Base-by-base conservation (phyloP, 2,797 vertebrate species). In the Glyptemys insculpta region DNA sequence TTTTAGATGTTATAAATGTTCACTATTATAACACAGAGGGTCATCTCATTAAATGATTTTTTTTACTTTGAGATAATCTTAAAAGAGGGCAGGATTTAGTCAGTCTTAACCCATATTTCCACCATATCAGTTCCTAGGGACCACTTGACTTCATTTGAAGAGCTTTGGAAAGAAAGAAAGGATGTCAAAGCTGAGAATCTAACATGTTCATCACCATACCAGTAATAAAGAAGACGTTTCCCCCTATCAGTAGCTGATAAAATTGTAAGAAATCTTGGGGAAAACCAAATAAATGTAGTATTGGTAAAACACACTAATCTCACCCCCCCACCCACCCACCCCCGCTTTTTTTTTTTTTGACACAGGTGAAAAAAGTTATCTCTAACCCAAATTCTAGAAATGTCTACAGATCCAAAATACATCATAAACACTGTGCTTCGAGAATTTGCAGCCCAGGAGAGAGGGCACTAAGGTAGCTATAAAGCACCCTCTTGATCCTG, bases 81-180 rank as follows among this genome's bases (percentile, higher is more conserved):
- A 62, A 57, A 57, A 57, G 5, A 57, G 14, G 31, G 31, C 59
- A 34, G 6, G 5, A 72, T 92, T 86, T n/a, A 50, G 80, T 6
- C 21, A 50, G 16, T 62, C 52, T 87, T 93, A 72, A 41, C 15
- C 25, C 79, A 31, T 8, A 31, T 44, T 56, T 53, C 34, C 11
- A 27, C 16, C 76, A 57, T 6, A 89, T 1, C 34, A 50, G 68
- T 85, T 78, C 8, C 29, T 62, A 34, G 78, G 44, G 76, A 87
- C 59, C 5, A 81, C 47, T 23, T 83, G 7, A 62, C 86, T 83
- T 79, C 0, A 62, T 62, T 62, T 62, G 56, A 57, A 57, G 54
- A 56, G 23, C 52, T 62, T 62, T 62, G 12, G 8, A 59, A 59
- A 57, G 15, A 2, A 0, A 57, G 15, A 2, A 0, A 0, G 72